Evolutionary conservation across 2,113 vertebrate species (phyloP), one percentile per base, ranked within the genome.

Genomic region (Myocastor coypus): DNA sequence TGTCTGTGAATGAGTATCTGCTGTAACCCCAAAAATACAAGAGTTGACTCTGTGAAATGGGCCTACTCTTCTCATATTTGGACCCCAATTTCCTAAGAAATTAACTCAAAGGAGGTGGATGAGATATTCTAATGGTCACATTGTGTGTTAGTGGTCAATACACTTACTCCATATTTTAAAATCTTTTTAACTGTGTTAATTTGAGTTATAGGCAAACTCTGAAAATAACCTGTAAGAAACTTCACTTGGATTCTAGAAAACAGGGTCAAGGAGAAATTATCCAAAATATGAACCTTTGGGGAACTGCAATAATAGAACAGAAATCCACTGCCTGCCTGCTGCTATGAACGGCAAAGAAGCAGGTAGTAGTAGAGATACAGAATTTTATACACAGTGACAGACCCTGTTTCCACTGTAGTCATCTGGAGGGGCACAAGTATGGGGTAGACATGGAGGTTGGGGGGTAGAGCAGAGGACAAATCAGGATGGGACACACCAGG

Each of bases 261-360:
- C 1, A 61, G 17, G 87, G 81, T 85, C 0, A 92, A 73, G 12
- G 42, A 61, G 78, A 92, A 86, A 84, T 50, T 86, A 69, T 81
- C 91, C 59, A 78, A 59, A 26, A 78, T 69, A 91, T 83, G 78
- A 80, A 78, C 84, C 73, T 81, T 71, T 30, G 28, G 90, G 91
- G 89, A 61, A 71, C 59, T 34, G 57, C 22, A 3, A 7, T 30
- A 61, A 50, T 16, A 28, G 90, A 92, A 89, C 46, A 69, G 95
- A 73, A 84, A 77, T 73, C 34, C 57, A 61, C 4, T 1, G 28
- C 22, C n/a, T 55, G 30, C 80, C 83, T 89, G 91, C 50, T 50
- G 57, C 73, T 34, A 7, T 57, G 46, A 69, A 37, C 3, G 84
- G 3, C 50, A 17, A 17, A 81, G 91, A 87, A 1, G 0, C 3